These are phyloP conservation scores for Hetaerina americana DNA, from an alignment of 1,140 invertebrate species.

Conservation along the genomic window DNA sequence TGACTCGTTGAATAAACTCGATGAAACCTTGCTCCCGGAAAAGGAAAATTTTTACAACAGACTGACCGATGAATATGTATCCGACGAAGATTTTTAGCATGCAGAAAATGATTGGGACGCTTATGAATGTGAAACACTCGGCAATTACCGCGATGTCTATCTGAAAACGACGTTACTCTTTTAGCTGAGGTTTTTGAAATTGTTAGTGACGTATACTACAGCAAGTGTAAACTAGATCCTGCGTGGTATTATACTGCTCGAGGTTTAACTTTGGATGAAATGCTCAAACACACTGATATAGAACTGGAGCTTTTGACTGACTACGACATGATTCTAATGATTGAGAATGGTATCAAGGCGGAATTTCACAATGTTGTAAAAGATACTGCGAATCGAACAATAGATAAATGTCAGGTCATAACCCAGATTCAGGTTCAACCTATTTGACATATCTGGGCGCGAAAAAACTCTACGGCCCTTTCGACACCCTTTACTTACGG, in stretches of 20 bases:
- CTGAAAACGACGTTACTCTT: background rate
- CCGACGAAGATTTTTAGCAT: constrained; percentile 27
- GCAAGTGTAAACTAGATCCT: background rate
- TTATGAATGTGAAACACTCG: constrained; percentile 26
- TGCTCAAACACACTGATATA: background rate
- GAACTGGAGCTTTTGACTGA: constrained; percentile 27
- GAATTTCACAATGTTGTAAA: constrained; percentile 23
- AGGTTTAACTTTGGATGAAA: too few relatives aligned
- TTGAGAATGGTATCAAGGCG: too few relatives aligned
- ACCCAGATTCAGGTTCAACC: background rate
- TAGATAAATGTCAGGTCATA: constrained; percentile 20
- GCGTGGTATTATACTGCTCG: background rate
- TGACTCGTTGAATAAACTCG: constrained; percentile 19
- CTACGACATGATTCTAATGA: constrained; percentile 25
- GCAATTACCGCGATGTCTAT: constrained; percentile 28
- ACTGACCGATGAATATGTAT: constrained; percentile 22
- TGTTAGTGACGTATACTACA: background rate
- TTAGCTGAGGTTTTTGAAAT: background rate
- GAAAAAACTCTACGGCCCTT: background rate
- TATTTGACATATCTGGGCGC: background rate
- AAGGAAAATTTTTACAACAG: constrained; percentile 26
- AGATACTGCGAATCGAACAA: constrained; percentile 27
- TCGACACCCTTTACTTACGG: too few relatives aligned
- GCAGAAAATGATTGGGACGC: constrained; percentile 28
- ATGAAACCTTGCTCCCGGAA: constrained; percentile 23